Evolutionary conservation across 2,888 invertebrate species (phyloP).

Genomic region (Abscondita cerata): DNA sequence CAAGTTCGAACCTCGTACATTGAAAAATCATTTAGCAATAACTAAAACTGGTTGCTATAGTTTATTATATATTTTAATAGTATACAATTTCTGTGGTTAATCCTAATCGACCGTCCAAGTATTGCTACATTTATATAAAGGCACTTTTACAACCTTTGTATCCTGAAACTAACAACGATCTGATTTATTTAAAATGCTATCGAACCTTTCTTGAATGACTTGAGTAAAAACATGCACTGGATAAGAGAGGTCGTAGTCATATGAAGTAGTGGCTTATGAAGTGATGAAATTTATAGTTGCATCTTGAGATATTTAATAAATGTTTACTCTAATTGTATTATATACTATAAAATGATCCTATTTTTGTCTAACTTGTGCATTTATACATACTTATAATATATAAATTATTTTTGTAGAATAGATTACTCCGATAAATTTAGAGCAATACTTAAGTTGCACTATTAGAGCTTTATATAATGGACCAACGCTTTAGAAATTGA

Average conservation of each 20-base stretch:
- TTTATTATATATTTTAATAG: neutral
- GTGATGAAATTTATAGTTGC: slow-evolving; percentile 38
- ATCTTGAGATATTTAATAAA: slow-evolving; percentile 39
- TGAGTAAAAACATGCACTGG: neutral
- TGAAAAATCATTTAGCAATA: slow-evolving; percentile 36
- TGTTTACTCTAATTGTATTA: slow-evolving; percentile 43
- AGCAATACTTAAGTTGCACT: slow-evolving; percentile 50
- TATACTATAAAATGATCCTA: slow-evolving; percentile 47
- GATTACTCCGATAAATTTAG: slow-evolving; percentile 42
- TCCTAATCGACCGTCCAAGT: slow-evolving; percentile 34
- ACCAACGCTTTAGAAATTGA: slow-evolving; percentile 43
- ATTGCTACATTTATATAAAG: slow-evolving; percentile 22
- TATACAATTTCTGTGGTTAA: slow-evolving; percentile 9
- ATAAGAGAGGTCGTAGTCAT: slow-evolving; percentile 18
- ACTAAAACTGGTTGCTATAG: slow-evolving; percentile 14
- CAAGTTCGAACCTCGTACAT: slow-evolving; percentile 50
- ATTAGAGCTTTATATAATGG: slow-evolving; percentile 43
- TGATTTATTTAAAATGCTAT: slow-evolving; percentile 15
- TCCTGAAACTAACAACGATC: slow-evolving; percentile 23
- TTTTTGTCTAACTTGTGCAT: slow-evolving; percentile 47
- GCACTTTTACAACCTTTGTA: slow-evolving; percentile 21
- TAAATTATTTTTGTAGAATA: slow-evolving; percentile 41
- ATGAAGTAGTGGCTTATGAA: slow-evolving; percentile 48
- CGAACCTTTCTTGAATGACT: slow-evolving; percentile 13
- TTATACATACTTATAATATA: slow-evolving; percentile 45